Percentiles rank a stretch among this genome's conserved stretches.
Evolutionary conservation across 2,113 vertebrate species (phyloP).

Genomic region (Hippocampus mohnikei): DNA sequence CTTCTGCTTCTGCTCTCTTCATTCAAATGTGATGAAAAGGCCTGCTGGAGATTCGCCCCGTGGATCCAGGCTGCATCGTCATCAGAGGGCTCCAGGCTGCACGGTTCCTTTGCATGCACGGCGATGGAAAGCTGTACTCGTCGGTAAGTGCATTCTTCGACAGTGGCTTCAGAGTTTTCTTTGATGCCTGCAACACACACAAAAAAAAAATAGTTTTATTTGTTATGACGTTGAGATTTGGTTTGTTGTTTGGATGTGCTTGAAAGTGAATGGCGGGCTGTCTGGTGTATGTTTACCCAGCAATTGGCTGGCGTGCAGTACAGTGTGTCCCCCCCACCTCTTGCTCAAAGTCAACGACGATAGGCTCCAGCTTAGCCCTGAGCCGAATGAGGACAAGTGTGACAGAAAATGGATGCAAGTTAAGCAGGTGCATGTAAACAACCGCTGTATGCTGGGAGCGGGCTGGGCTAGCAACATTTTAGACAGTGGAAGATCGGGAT

Average conservation of each 20-base stretch:
- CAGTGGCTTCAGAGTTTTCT: neutral
- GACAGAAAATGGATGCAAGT: neutral
- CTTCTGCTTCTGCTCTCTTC: neutral
- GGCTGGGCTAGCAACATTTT: neutral
- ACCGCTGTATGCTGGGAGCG: neutral
- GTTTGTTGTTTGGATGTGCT: neutral
- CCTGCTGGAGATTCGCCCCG: slow-evolving; percentile 85
- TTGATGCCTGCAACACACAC: neutral
- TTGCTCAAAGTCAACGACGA: neutral
- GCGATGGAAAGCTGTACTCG: slow-evolving; percentile 78
- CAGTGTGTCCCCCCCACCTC: no score
- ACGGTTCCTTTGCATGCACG: slow-evolving; percentile 86
- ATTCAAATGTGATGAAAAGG: slow-evolving; percentile 65
- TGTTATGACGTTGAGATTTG: neutral
- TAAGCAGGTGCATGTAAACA: neutral
- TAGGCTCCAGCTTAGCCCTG: neutral
- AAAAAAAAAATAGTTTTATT: neutral
- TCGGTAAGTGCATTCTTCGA: slow-evolving; percentile 71
- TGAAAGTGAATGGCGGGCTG: neutral
- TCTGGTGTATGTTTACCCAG: neutral
- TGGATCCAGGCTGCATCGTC: slow-evolving; percentile 80
- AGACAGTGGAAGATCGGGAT: no score
- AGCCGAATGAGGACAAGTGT: neutral
- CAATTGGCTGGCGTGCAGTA: neutral
- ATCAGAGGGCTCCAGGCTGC: slow-evolving; percentile 83